phyloP scores from a whole-genome alignment of 2,797 vertebrate species.

The Poeciliopsis paucimaculata region DNA sequence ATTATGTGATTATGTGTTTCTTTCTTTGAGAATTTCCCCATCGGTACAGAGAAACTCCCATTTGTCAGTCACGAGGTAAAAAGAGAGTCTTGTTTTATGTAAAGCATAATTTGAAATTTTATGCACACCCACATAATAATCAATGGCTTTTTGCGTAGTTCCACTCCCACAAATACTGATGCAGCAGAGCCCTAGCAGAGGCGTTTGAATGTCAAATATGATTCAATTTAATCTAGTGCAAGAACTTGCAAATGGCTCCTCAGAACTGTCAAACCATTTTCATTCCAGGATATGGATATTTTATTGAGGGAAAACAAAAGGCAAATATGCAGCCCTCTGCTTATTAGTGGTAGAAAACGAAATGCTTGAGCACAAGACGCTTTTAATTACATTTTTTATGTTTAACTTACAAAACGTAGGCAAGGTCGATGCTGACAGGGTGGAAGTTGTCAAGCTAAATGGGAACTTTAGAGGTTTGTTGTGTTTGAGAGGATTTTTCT shows the following conservation, averaged over 20 bases:
- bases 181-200: constrained; percentile 50
- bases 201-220: constrained; percentile 64
- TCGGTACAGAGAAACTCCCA: background rate
- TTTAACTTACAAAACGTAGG: background rate
- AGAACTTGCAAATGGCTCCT: constrained; percentile 49
- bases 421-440: background rate
- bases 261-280: constrained; percentile 25
- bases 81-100: constrained; percentile 14
- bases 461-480: background rate
- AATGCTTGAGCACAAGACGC: background rate
- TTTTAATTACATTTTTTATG: background rate
- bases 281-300: background rate
- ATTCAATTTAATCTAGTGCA: constrained; percentile 39
- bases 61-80: background rate
- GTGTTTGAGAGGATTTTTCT: background rate
- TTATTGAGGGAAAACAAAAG: background rate
- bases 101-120: constrained; percentile 49
- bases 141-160: constrained; percentile 56
- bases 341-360: background rate
- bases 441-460: background rate
- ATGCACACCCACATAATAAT: constrained; percentile 59
- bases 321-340: background rate
- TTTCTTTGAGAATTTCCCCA: background rate
- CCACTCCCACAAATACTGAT: constrained; percentile 53
- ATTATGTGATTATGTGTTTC: background rate